Evolutionary conservation across 30 jellyfish, hydroid and myxozoan genomes (phyloP).

Genomic region (Nemopilema nomurai): DNA sequence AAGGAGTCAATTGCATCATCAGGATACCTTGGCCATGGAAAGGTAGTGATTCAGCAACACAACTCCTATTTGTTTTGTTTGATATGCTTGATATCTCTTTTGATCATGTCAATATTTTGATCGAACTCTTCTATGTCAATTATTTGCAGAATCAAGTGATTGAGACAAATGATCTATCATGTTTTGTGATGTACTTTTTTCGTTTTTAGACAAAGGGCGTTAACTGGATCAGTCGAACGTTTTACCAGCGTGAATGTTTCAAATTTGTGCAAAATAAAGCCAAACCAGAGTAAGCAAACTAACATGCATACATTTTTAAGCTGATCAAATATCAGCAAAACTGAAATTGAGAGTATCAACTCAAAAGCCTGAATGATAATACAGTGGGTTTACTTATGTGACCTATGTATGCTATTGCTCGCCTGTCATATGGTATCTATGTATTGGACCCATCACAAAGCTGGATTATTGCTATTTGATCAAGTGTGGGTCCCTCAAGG

Average conservation of each 20-base stretch:
- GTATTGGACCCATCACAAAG: too few species aligned
- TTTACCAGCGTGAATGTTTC: constrained; percentile 69
- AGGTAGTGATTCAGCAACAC: constrained; percentile 23
- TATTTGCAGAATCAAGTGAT: background rate
- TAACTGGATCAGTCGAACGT: constrained; percentile 46
- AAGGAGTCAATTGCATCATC: constrained; percentile 44
- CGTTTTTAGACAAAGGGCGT: constrained; percentile 6
- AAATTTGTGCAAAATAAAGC: constrained; percentile 24
- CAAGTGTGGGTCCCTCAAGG: too few species aligned
- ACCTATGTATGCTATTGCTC: too few species aligned
- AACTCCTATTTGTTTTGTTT: too few species aligned
- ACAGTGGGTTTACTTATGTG: too few species aligned
- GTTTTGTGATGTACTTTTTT: background rate
- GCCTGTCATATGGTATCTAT: too few species aligned
- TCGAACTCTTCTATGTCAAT: background rate
- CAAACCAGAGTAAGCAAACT: constrained; percentile 51
- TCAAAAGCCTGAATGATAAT: too few species aligned
- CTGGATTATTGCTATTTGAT: too few species aligned
- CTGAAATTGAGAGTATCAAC: too few species aligned
- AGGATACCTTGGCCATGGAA: constrained; percentile 12
- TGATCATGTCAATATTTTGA: background rate
- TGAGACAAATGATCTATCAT: background rate
- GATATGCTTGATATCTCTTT: background rate
- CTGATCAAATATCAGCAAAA: too few species aligned
- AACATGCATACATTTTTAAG: background rate